phyloP scores from a whole-genome alignment of 2,113 vertebrate species.

The Narcine bancroftii region DNA sequence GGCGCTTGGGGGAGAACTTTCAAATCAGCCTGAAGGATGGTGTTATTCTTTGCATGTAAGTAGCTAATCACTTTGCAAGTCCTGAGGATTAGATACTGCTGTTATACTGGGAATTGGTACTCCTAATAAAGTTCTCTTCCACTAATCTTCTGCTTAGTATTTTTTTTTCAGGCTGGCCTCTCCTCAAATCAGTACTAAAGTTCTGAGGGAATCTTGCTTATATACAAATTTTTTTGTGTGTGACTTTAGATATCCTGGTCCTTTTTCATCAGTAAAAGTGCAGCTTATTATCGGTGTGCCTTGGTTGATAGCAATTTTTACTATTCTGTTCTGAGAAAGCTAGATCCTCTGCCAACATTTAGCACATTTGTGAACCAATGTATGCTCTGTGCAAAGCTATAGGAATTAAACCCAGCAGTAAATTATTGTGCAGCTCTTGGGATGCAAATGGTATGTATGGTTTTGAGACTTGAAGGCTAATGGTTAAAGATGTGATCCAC shows the following conservation, averaged over 20 bases:
- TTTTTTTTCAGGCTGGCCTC: neutral
- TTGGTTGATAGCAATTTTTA: neutral
- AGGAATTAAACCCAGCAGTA: neutral
- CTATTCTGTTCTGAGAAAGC: neutral
- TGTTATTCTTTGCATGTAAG: constrained; percentile 93
- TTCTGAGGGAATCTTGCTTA: neutral
- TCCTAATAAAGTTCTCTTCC: neutral
- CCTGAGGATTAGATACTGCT: neutral
- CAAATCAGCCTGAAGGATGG: constrained; percentile 92
- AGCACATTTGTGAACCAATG: neutral
- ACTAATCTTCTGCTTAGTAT: neutral
- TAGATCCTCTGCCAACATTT: neutral
- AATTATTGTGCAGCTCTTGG: neutral
- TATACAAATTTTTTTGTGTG: neutral
- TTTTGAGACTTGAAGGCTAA: neutral
- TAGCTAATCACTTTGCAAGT: constrained; percentile 12
- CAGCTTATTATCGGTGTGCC: neutral
- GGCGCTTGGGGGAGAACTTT: constrained; percentile 85
- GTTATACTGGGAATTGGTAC: neutral
- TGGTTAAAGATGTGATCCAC: neutral
- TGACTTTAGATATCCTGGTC: neutral
- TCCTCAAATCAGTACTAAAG: neutral
- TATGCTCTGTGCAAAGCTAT: neutral
- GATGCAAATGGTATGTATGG: neutral
- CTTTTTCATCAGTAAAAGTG: neutral